These are phyloP conservation scores for Entosphenus tridentatus DNA, from an alignment of 2,113 vertebrate genomes.

Conservation along the genomic window DNA sequence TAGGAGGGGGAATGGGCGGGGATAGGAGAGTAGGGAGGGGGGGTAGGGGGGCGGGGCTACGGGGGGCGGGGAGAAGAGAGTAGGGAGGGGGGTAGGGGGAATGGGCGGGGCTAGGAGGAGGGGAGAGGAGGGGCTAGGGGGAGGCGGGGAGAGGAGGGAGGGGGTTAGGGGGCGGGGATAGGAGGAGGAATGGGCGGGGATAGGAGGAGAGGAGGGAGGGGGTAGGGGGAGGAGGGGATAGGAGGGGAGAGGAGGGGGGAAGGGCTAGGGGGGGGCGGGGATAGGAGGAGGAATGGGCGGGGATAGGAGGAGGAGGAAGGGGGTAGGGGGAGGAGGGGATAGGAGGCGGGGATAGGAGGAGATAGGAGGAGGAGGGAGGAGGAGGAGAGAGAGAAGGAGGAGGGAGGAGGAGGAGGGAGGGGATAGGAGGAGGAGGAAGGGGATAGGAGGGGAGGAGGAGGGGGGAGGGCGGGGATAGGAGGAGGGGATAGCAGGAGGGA, in stretches of 20 bases:
- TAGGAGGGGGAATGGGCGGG: not conserved
- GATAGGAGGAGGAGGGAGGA: not conserved
- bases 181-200: not conserved
- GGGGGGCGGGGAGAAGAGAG: not conserved
- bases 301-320: not conserved
- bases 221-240: not conserved
- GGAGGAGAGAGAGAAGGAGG: not conserved
- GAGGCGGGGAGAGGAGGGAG: not conserved
- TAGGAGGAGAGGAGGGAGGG: not conserved
- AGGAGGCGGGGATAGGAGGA: not conserved
- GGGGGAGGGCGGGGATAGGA: not conserved
- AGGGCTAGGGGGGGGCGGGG: not conserved
- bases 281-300: not conserved
- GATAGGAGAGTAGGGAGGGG: not conserved
- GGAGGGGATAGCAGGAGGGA: not conserved
- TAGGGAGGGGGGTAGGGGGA: not conserved
- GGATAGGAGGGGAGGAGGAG: not conserved
- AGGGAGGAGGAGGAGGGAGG: not conserved
- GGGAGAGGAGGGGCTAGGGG: not conserved
- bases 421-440: not conserved
- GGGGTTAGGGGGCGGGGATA: not conserved
- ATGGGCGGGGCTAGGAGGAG: not conserved
- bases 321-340: not conserved
- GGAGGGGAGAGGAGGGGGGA: not conserved
- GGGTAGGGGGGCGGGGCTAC: not conserved